phyloP scores from a whole-genome alignment of 2,888 invertebrate genomes.

The Rhaphigaster nebulosa region DNA sequence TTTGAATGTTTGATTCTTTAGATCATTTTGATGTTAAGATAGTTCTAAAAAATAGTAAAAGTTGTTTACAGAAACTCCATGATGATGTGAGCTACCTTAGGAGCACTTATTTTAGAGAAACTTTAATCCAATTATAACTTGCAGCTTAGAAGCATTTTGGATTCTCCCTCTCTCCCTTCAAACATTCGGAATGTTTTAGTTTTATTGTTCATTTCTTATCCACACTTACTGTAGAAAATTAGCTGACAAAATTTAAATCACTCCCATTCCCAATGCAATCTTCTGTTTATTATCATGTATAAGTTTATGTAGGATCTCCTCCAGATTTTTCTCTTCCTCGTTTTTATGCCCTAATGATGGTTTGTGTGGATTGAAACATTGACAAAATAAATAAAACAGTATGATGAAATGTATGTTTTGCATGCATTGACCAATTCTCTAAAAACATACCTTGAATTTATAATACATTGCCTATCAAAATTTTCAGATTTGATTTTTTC shows the following conservation, averaged over 20 bases:
- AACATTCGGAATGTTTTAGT: too few relatives aligned
- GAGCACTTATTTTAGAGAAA: too few relatives aligned
- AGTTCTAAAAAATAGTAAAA: not conserved
- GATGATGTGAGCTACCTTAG: not conserved
- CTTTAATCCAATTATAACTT: too few relatives aligned
- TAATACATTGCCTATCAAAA: not conserved
- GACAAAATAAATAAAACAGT: not conserved
- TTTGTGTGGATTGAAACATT: too few relatives aligned
- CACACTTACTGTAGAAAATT: too few relatives aligned
- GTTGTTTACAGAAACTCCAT: not conserved
- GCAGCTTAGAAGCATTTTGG: too few relatives aligned
- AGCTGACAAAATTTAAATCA: too few relatives aligned
- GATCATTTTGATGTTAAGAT: too few relatives aligned
- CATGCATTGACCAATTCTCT: not conserved
- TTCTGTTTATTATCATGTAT: not conserved
- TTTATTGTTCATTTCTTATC: too few relatives aligned
- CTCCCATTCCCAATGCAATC: too few relatives aligned
- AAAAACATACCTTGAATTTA: not conserved
- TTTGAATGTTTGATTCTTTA: not conserved
- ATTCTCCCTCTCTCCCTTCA: too few relatives aligned
- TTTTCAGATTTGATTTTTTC: not conserved
- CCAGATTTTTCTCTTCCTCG: not conserved
- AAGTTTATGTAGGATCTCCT: not conserved
- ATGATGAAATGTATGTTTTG: not conserved
- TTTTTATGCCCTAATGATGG: too few relatives aligned